These are phyloP conservation scores for Rhinoptilus africanus DNA, from an alignment of 2,113 vertebrate genomes.

Conservation along the genomic window DNA sequence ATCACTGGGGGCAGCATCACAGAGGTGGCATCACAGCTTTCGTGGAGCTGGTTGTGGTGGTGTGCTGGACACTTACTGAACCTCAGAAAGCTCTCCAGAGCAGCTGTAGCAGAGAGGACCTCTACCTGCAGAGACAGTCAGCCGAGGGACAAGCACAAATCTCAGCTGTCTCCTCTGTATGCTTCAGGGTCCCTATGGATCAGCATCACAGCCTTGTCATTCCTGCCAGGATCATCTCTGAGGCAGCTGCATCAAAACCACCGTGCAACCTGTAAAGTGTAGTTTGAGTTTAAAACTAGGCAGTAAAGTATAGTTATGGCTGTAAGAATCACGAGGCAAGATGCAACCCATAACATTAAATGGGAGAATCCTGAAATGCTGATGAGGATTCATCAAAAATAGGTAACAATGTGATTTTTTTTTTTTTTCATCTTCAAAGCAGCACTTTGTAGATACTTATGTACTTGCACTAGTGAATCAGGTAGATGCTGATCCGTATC, in stretches of 20 bases:
- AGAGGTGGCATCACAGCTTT: background rate
- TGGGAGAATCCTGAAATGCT: background rate
- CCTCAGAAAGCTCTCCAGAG: background rate
- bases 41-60: background rate
- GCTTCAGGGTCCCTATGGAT: background rate
- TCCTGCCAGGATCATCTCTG: background rate
- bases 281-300: background rate
- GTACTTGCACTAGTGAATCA: background rate
- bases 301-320: background rate
- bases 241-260: background rate
- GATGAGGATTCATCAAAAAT: background rate
- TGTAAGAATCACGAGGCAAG: background rate
- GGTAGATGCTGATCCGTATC: accelerated
- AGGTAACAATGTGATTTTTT: background rate
- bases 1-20: background rate
- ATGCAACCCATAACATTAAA: background rate
- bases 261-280: background rate
- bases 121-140: background rate
- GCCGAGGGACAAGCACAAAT: background rate
- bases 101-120: background rate
- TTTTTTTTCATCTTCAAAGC: background rate
- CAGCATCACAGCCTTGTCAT: background rate
- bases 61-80: background rate
- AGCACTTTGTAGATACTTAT: background rate
- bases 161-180: background rate